These are phyloP conservation scores for Rhagium mordax DNA, from an alignment of 2,888 invertebrate species.

Conservation along the genomic window DNA sequence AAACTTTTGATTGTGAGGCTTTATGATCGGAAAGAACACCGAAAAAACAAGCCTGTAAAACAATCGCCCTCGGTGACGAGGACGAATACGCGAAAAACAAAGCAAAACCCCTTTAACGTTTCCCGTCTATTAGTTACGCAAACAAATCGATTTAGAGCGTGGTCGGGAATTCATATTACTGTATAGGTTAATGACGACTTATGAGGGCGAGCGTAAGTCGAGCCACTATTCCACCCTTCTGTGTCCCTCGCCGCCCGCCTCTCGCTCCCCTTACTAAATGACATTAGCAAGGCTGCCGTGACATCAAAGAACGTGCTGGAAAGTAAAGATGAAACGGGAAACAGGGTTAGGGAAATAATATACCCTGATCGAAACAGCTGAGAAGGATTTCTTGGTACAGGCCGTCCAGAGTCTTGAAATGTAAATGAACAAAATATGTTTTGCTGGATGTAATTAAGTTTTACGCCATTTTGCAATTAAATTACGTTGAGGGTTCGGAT, in stretches of 20 bases:
- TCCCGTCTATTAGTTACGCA: conserved; percentile 3
- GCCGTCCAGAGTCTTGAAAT: not conserved
- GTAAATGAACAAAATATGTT: not conserved
- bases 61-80: not conserved
- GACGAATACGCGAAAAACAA: not conserved
- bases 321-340: conserved; percentile 34
- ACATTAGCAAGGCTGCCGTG: conserved; percentile 29
- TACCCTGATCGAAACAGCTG: conserved; percentile 34
- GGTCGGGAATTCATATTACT: conserved; percentile 12
- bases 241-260: not conserved
- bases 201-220: conserved; percentile 15
- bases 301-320: conserved; percentile 37
- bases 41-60: not conserved
- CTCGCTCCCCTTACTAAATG: conserved; percentile 17
- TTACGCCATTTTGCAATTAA: not conserved
- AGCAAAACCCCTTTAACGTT: not conserved
- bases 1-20: too few species aligned
- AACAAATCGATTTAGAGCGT: conserved; percentile 19
- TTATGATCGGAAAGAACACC: not conserved
- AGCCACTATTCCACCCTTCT: conserved; percentile 5
- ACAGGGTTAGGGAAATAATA: conserved; percentile 30
- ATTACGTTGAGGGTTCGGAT: not conserved
- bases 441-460: not conserved
- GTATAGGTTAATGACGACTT: conserved; percentile 23
- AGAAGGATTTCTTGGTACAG: not conserved